Evolutionary conservation across 2,113 vertebrate genomes (phyloP).

Genomic region (Cochlearius cochlearius): DNA sequence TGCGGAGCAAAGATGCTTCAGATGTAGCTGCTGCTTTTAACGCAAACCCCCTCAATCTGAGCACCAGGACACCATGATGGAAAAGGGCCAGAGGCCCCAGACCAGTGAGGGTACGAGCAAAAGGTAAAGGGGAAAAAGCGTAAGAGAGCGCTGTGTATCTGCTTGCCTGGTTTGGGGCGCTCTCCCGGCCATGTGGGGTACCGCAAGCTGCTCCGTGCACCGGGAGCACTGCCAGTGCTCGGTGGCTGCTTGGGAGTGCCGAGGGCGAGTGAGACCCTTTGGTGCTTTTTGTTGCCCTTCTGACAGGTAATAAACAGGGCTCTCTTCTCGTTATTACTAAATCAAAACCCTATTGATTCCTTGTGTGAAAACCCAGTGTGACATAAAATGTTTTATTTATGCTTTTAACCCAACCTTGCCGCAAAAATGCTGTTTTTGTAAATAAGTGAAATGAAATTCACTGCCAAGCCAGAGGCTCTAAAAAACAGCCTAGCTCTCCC

Average conservation of each 20-base stretch:
- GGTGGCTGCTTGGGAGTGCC: not conserved
- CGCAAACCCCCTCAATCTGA: not conserved
- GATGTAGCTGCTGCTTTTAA: not conserved
- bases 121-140: not conserved
- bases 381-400: conserved; percentile 37
- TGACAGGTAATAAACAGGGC: not conserved
- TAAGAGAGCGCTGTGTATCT: not conserved
- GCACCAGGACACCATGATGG: not conserved
- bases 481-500: not conserved
- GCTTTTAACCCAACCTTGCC: not conserved
- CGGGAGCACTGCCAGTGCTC: accelerated
- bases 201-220: accelerated
- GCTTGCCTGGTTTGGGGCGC: not conserved
- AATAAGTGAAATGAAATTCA: not conserved
- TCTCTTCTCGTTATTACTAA: conserved; percentile 28
- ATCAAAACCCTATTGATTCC: conserved; percentile 41
- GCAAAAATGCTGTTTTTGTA: not conserved
- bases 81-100: not conserved
- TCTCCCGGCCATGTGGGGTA: not conserved
- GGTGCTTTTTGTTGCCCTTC: not conserved
- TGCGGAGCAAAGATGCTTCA: not conserved
- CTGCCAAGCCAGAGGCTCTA: not conserved
- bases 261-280: not conserved
- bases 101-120: accelerated
- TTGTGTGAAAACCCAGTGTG: not conserved